phyloP scores from a whole-genome alignment of 2,797 vertebrate genomes.

The Scarus forsteni region DNA sequence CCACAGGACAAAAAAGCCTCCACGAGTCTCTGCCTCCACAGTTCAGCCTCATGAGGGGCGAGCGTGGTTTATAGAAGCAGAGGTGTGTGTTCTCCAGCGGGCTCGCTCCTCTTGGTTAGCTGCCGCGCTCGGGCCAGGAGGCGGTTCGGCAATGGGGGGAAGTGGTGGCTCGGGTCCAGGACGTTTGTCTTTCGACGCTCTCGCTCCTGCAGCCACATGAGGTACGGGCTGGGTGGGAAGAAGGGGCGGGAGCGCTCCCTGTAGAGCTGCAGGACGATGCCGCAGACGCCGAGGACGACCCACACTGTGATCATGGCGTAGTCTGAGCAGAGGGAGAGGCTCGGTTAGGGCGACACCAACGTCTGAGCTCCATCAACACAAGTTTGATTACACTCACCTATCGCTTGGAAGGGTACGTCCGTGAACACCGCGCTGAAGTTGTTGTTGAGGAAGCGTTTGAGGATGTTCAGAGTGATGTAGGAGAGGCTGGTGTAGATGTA shows the following conservation, averaged over 20 bases:
- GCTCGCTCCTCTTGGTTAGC: constrained; percentile 81
- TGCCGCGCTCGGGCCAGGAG: constrained; percentile 80
- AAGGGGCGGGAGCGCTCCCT: constrained; percentile 85
- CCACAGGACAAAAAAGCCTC: neutral
- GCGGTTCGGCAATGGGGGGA: constrained; percentile 88
- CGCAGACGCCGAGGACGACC: constrained; percentile 87
- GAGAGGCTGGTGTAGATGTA: constrained; percentile 92
- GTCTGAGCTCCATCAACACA: neutral
- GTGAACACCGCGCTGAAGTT: constrained; percentile 87
- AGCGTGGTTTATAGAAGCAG: constrained; percentile 85
- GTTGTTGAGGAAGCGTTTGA: constrained; percentile 89
- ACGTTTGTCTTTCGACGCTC: constrained; percentile 94
- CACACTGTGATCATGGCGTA: constrained; percentile 89
- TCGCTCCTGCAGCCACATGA: constrained; percentile 91
- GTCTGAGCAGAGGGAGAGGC: constrained; percentile 77
- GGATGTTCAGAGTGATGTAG: constrained; percentile 90
- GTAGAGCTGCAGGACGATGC: constrained; percentile 89
- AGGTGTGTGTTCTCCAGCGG: constrained; percentile 90
- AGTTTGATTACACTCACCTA: constrained; percentile 84
- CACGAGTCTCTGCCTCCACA: neutral
- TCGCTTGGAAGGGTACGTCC: constrained; percentile 88
- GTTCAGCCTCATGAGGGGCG: neutral
- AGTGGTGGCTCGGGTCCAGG: constrained; percentile 94
- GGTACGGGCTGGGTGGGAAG: constrained; percentile 94
- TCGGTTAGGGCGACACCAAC: too few species aligned